phyloP scores from a whole-genome alignment of 2,888 invertebrate genomes.

The Heliothis peltigera region DNA sequence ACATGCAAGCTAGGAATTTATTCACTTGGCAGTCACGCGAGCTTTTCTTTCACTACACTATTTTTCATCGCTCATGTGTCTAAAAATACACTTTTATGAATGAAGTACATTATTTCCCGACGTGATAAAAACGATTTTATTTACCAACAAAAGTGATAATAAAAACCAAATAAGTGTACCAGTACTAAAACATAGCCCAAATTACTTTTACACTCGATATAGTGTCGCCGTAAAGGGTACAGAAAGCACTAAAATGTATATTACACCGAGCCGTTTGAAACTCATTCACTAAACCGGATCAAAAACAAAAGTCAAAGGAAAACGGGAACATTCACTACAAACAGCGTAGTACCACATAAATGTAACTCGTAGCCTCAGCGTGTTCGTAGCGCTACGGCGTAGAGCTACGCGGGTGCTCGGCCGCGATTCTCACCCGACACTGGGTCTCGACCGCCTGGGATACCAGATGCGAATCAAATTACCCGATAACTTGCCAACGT shows the following conservation, averaged over 20 bases:
- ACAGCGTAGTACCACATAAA: conserved; percentile 55
- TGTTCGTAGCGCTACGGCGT: conserved; percentile 73
- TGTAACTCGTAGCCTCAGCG: conserved; percentile 62
- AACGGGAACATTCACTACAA: conserved; percentile 51
- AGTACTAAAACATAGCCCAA: conserved; percentile 51
- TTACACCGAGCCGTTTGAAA: conserved; percentile 30
- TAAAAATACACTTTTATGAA: conserved; percentile 12
- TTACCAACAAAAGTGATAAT: conserved; percentile 17
- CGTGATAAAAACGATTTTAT: conserved; percentile 2
- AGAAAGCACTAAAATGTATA: conserved; percentile 29
- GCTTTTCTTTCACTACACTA: conserved; percentile 10
- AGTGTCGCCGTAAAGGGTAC: conserved; percentile 29
- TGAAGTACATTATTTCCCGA: conserved; percentile 10
- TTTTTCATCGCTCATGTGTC: conserved; percentile 4
- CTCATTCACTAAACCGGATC: conserved; percentile 59
- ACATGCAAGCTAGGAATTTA: conserved; percentile 36
- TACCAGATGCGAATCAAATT: conserved; percentile 74
- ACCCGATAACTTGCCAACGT: conserved; percentile 66
- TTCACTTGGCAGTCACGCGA: conserved; percentile 39
- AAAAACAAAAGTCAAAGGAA: conserved; percentile 48
- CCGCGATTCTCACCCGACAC: conserved; percentile 66
- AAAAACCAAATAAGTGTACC: conserved; percentile 27
- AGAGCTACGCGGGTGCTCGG: conserved; percentile 72
- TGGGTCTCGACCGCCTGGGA: conserved; percentile 69
- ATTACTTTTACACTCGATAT: conserved; percentile 49